Conservation (phyloP, 2,888 invertebrate species). For the Pristionchus entomophagus region DNA sequence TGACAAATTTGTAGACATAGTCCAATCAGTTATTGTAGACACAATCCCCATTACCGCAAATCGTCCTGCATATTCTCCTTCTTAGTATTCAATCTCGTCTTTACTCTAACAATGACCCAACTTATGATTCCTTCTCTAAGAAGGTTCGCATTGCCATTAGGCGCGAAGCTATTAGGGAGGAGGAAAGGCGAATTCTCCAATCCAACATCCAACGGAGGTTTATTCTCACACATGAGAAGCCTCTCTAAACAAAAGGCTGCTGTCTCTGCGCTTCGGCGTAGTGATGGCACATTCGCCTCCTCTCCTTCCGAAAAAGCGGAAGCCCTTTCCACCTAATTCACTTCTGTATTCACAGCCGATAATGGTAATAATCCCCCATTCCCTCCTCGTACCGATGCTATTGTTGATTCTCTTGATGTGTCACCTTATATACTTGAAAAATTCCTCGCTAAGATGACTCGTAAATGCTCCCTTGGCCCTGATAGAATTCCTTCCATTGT, state of each 20-base stretch:
- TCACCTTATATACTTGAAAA: slow-evolving; percentile 6
- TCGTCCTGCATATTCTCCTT: neutral
- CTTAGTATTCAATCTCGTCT: neutral
- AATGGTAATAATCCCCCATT: neutral
- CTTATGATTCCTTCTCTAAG: neutral
- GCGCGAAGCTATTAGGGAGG: neutral
- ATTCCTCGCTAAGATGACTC: slow-evolving; percentile 19
- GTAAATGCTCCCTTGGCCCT: slow-evolving; percentile 12
- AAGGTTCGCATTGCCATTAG: slow-evolving; percentile 3
- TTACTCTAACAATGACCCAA: neutral
- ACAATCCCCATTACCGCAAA: neutral
- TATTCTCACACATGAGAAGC: neutral
- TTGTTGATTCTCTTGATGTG: neutral
- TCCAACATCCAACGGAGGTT: neutral
- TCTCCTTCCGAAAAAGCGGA: neutral
- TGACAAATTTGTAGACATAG: neutral
- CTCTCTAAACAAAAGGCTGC: neutral
- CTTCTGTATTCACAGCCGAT: neutral
- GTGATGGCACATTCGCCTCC: neutral
- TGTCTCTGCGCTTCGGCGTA: neutral
- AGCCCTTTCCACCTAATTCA: neutral
- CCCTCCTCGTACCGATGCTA: neutral
- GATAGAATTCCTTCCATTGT: slow-evolving; percentile 7
- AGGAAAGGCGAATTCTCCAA: neutral
- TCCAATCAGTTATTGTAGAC: neutral